Conservation (phyloP, 1,140 invertebrate genomes). For the Goniozus legneri region DNA sequence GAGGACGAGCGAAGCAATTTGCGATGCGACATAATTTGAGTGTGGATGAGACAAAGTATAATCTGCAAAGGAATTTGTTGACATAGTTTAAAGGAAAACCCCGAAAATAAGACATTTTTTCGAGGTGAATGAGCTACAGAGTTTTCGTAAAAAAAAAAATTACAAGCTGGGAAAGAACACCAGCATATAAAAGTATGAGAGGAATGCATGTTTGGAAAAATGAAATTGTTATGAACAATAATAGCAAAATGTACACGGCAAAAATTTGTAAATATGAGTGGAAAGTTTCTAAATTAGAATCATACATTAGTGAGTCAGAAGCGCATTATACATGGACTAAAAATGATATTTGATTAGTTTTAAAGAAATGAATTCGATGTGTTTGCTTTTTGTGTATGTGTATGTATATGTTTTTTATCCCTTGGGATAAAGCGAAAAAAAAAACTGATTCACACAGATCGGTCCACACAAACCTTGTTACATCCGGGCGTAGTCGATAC, state of each 20-base stretch:
- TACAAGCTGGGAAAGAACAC: neutral
- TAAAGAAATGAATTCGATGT: no score
- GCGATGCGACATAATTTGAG: slow-evolving; percentile 1
- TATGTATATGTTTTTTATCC: no score
- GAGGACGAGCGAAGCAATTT: no score
- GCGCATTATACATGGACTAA: no score
- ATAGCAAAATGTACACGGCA: neutral
- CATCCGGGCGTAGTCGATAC: no score
- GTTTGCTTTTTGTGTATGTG: no score
- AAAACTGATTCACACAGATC: no score
- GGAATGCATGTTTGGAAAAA: slow-evolving; percentile 1
- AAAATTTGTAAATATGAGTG: neutral
- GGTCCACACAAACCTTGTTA: no score
- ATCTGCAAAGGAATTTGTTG: neutral
- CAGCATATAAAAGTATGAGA: neutral
- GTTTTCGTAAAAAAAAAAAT: neutral
- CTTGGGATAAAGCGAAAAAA: no score
- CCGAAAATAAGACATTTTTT: neutral
- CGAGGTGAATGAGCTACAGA: neutral
- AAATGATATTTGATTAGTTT: no score
- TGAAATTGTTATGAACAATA: neutral
- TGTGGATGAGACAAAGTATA: neutral
- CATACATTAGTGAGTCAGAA: no score
- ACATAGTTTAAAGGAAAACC: neutral
- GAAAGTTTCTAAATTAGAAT: no score